phyloP scores from a whole-genome alignment of 2,888 invertebrate genomes.

The Drosophila rubida region DNA sequence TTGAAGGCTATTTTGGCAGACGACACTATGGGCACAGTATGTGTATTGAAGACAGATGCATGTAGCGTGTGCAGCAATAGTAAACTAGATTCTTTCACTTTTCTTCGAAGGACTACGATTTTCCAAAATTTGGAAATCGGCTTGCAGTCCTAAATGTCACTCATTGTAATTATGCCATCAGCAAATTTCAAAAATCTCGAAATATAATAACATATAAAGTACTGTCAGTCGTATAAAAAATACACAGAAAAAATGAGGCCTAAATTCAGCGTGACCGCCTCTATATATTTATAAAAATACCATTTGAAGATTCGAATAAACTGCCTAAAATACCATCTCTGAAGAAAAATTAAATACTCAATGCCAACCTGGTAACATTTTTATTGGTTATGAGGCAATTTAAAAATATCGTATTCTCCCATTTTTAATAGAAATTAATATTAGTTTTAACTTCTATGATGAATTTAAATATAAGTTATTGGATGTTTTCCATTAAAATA shows the following conservation, averaged over 20 bases:
- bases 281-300: not conserved
- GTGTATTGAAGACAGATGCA: slow-evolving; percentile 14
- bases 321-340: not conserved
- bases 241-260: slow-evolving; percentile 73
- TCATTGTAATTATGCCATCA: slow-evolving; percentile 29
- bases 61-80: not conserved
- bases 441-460: too few species aligned
- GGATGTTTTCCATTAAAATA: too few species aligned
- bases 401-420: too few species aligned
- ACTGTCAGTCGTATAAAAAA: slow-evolving; percentile 54
- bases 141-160: slow-evolving; percentile 13
- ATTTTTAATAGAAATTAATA: too few species aligned
- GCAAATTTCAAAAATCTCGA: slow-evolving; percentile 15
- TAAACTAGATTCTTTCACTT: slow-evolving; percentile 11
- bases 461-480: too few species aligned
- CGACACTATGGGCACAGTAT: slow-evolving; percentile 19
- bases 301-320: not conserved
- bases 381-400: not conserved
- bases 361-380: not conserved
- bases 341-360: not conserved
- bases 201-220: slow-evolving; percentile 41
- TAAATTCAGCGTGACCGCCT: slow-evolving; percentile 29
- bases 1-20: slow-evolving; percentile 39
- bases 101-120: slow-evolving; percentile 2
- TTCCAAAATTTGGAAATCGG: slow-evolving; percentile 1